Evolutionary conservation across 30 jellyfish, hydroid and myxozoan genomes (phyloP), one percentile per base, ranked within the genome.

Genomic region (Turritopsis dohrnii): DNA sequence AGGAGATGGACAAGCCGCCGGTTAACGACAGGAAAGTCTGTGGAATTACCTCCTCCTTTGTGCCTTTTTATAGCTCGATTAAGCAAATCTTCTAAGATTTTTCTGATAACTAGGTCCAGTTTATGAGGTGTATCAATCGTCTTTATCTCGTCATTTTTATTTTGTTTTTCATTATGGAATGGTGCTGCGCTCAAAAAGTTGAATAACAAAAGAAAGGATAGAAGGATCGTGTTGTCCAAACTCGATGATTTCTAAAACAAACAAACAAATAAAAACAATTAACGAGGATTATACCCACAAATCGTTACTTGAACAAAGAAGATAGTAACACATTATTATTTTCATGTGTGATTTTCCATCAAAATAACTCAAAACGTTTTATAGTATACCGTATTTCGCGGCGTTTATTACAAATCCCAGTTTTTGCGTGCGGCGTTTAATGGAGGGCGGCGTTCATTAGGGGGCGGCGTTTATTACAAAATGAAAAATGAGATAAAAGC

Each of bases 1-100:
- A 71, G 81, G 29, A 89, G 75, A 54, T 53, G 54, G 53, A 84
- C 74, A 13, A 52, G 81, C 22, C 90, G 84, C 83, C 90, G 65
- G 87, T 74, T 84, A 8, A 93, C 71, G 76, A 93, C 89, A 9
- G 77, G 77, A 69, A 69, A 7, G 4, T 69, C 28, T n/a, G 22
- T 23, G 0, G 77, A 21, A 69, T 41, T n/a, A n/a, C n/a, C 60
- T 41, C 60, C 60, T 13, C 13, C 60, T 41, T 41, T 41, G 60
- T 41, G 60, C 13, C 13, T 41, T 41, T 41, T 41, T 41, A 41
- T 41, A 41, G 60, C 60, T 5, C 60, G 60, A 41, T 13, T 41
- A 13, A 41, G 60, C 13, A 41, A 41, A 41, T 41, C 60, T 41
- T 41, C 13, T 13, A 41, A 41, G 13, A 41, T 41, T 13, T 41